phyloP scores from a whole-genome alignment of 2,797 vertebrate genomes.

The Halcyon chelicuti region DNA sequence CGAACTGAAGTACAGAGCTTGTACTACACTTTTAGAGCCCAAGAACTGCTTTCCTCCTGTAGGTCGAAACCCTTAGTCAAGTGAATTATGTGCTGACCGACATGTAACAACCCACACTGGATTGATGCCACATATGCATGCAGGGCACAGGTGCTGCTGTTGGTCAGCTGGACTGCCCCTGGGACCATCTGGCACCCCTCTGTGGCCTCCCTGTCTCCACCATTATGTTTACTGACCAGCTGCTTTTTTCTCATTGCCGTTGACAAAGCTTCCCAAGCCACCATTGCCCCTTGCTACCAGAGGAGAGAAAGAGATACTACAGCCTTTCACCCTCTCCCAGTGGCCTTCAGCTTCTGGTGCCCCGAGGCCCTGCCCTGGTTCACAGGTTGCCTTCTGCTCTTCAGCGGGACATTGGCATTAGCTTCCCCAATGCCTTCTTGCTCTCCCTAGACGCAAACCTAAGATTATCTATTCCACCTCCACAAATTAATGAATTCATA shows the following conservation, averaged over 20 bases:
- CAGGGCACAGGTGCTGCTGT: conserved; percentile 52
- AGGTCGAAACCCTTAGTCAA: neutral
- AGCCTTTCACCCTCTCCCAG: neutral
- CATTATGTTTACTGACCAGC: conserved; percentile 31
- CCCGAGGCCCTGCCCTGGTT: neutral
- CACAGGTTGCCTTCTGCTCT: neutral
- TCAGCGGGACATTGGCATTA: neutral
- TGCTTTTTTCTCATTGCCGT: conserved; percentile 28
- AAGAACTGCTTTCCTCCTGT: conserved; percentile 14
- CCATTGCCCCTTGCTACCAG: neutral
- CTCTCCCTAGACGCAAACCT: neutral
- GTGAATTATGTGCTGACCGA: conserved; percentile 51
- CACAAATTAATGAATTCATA: neutral
- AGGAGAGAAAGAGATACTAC: neutral
- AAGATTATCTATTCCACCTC: neutral
- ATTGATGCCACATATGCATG: conserved; percentile 5
- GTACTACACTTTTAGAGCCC: neutral
- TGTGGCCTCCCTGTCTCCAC: neutral
- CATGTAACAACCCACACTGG: neutral
- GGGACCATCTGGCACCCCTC: conserved; percentile 45
- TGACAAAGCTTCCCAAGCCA: conserved; percentile 20
- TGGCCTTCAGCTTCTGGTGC: conserved; percentile 1
- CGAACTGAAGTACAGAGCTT: neutral
- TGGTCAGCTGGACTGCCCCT: conserved; percentile 52
- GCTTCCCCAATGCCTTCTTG: neutral